phyloP scores from a whole-genome alignment of 1,140 invertebrate genomes.

The Zaprionus davidi region DNA sequence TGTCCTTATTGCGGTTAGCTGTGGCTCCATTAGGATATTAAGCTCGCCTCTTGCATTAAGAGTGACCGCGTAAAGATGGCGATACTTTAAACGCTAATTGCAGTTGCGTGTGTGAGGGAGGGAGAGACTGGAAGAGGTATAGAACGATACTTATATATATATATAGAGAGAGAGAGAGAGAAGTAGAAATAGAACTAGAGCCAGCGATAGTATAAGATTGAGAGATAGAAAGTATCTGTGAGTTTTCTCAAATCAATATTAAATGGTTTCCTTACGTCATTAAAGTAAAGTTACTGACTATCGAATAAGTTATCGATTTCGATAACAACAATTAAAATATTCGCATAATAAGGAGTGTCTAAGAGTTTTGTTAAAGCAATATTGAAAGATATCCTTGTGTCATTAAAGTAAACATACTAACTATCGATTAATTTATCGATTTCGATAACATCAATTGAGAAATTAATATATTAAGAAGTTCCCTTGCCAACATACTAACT shows the following conservation, averaged over 20 bases:
- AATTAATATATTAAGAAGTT: not conserved
- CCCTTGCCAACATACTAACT: not conserved
- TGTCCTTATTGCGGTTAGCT: conserved; percentile 9
- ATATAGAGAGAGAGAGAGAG: not conserved
- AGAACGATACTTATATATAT: too few species aligned
- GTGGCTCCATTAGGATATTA: conserved; percentile 19
- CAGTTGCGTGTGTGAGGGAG: not conserved
- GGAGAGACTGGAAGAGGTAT: too few species aligned
- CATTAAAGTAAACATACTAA: not conserved
- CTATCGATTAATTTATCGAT: not conserved
- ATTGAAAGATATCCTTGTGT: not conserved
- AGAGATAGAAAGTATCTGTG: not conserved
- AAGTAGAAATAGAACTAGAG: too few species aligned
- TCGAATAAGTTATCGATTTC: not conserved
- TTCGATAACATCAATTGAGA: not conserved
- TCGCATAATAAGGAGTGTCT: too few species aligned
- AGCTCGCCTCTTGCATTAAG: not conserved
- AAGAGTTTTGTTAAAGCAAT: not conserved
- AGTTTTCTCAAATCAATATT: not conserved
- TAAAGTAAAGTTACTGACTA: not conserved
- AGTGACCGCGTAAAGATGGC: not conserved
- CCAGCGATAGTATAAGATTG: too few species aligned
- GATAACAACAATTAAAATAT: too few species aligned
- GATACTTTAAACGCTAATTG: not conserved
- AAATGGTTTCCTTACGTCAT: not conserved